Conservation (phyloP, 2,888 invertebrate genomes). For the Bibio marci region DNA sequence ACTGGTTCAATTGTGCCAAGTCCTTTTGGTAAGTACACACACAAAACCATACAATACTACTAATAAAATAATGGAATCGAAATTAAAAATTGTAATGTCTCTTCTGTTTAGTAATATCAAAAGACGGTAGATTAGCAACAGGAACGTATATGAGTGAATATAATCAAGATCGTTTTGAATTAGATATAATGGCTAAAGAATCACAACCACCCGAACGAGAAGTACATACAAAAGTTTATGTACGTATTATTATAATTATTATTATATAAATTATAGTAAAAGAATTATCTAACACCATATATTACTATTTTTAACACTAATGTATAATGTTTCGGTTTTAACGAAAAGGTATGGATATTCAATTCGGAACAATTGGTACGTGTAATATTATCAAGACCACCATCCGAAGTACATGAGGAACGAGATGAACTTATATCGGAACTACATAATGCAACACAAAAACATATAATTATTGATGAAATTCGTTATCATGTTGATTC, state of each 20-base stretch:
- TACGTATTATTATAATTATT: slow-evolving; percentile 30
- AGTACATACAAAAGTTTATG: slow-evolving; percentile 59
- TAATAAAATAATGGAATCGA: not conserved
- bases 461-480: slow-evolving; percentile 63
- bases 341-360: slow-evolving; percentile 68
- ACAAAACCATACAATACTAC: not conserved
- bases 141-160: slow-evolving; percentile 76
- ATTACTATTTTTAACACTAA: too few species aligned
- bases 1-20: slow-evolving; percentile 79
- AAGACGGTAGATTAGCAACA: slow-evolving; percentile 34
- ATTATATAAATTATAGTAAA: not conserved
- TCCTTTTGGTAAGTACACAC: slow-evolving; percentile 39
- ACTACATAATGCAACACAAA: slow-evolving; percentile 57
- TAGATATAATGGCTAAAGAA: slow-evolving; percentile 72
- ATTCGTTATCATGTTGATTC: slow-evolving; percentile 56
- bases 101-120: slow-evolving; percentile 19
- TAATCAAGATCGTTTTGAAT: slow-evolving; percentile 70
- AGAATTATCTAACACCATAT: not conserved
- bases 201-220: slow-evolving; percentile 59
- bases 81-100: not conserved
- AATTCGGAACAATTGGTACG: slow-evolving; percentile 68
- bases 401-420: slow-evolving; percentile 54
- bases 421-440: slow-evolving; percentile 52
- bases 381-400: slow-evolving; percentile 67
- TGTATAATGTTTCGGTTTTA: too few species aligned